These are phyloP conservation scores for Dysmachus trigonus DNA, from an alignment of 2,888 invertebrate species.

Conservation along the genomic window DNA sequence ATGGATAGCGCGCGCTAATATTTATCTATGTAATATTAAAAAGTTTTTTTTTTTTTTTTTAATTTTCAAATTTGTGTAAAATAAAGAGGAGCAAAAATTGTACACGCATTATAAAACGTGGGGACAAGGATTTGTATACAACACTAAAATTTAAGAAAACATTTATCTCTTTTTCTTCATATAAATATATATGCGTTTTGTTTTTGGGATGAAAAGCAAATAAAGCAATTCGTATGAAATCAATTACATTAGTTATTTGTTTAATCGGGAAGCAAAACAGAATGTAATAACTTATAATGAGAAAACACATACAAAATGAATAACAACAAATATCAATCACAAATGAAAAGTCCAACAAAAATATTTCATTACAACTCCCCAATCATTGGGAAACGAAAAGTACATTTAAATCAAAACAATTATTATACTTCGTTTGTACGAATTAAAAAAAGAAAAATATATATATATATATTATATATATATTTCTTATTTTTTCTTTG, in stretches of 20 bases:
- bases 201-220: conserved; percentile 16
- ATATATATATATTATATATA: too few relatives aligned
- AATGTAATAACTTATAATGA: background rate
- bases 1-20: conserved; percentile 37
- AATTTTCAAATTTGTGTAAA: background rate
- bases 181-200: background rate
- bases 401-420: conserved; percentile 23
- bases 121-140: conserved; percentile 15
- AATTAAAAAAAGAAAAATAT: background rate
- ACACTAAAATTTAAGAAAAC: background rate
- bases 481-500: conserved; percentile 46
- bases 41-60: background rate
- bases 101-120: background rate
- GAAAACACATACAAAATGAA: background rate
- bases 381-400: background rate
- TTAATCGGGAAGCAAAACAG: background rate
- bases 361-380: background rate
- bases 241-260: background rate
- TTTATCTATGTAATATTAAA: conserved; percentile 7
- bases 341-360: background rate
- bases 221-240: background rate
- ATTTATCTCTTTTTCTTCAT: background rate
- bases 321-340: background rate
- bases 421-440: background rate
- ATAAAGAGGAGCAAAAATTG: background rate